Base-by-base conservation (phyloP, 2,797 vertebrate species). In the Anguilla megastoma region DNA sequence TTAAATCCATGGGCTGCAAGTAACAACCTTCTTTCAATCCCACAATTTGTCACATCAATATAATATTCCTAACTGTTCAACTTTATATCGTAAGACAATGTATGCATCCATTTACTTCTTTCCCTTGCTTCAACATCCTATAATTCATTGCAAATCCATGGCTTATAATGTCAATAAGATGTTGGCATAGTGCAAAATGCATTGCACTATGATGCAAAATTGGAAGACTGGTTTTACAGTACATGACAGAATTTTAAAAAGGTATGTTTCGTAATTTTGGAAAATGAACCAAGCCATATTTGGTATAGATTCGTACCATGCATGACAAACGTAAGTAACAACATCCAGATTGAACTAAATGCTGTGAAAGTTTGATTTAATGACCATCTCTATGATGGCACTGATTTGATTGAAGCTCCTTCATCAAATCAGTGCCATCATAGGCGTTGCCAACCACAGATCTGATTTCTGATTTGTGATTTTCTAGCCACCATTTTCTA, bases 301-400 rank as follows among this genome's bases (percentile, higher is more conserved):
- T 69, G 63, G 63, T n/a, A 69, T 69, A 27, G 24, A 69, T 69
- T 69, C n/a, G 6, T 69, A 27, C 24, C n/a, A 69, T n/a, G 27
- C 9, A 8, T 1, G 24, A 7, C 27, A 9, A 69, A 8, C 63
- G 8, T 69, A 27, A 27, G 63, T 27, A n/a, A 27, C 63, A 27
- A 66, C 63, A 66, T n/a, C 63, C n/a, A 69, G 63, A 69, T 27
- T 69, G n/a, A 69, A 69, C n/a, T n/a, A 27, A 52, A 69, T 69
- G 63, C 63, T 27, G 56, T 58, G 56, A 16, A 27, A 7, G 8
- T 27, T n/a, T 69, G n/a, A n/a, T 69, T 69, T n/a, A 69, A 24
- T 69, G n/a, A 27, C n/a, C 63, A n/a, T 69, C 63, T 69, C 63
- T 69, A 58, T 3, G 3, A 58, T 58, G 63, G 24, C 63, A 69